Base-by-base conservation (phyloP, 2,113 vertebrate genomes). In the Aspiorhynchus laticeps region DNA sequence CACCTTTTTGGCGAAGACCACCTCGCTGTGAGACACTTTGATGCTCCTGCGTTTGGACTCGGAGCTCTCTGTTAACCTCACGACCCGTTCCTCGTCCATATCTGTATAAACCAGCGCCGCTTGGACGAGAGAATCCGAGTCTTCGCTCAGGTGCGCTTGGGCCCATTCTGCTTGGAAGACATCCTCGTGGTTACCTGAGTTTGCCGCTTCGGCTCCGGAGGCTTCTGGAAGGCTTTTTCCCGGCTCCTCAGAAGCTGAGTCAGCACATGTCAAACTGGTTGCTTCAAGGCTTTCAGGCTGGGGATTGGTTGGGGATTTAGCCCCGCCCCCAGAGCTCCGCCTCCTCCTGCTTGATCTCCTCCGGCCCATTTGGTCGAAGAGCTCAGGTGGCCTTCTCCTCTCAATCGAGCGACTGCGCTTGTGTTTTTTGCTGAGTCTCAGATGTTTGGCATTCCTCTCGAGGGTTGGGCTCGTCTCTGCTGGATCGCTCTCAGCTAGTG, bases 41-140 rank as follows among this genome's bases (percentile, higher is more conserved):
- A 94, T 41, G 63, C 94, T 95, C 90, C 91, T 91, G 73, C 93
- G 93, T 87, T 95, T 95, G 88, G 93, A 93, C 89, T 93, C 93
- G 0, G 93, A 86, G 0, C 92, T 94, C 88, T 95, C 95, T 0
- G 94, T 94, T 80, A 92, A 91, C 53, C 94, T 91, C 63, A 93
- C 91, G 10, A 94, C 91, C 38, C 65, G 87, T 85, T 89, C 5
- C 11, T 80, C 73, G 10, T 89, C 88, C 5, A 86, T 86, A 48
- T 91, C 92, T 92, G 83, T 71, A 81, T 90, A 80, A n/a, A 51
- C 61, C 51, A 36, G 14, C 61, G 51, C 19, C 77, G 86, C 83
- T 17, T n/a, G 82, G 71, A 14, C 38, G 59, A 83, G 76, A 2
- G 86, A 77, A 59, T 80, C 90, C 88, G 88, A 77, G 91, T 81